Conservation (phyloP, 2,797 vertebrate species). For the Peromyscus aztecus region DNA sequence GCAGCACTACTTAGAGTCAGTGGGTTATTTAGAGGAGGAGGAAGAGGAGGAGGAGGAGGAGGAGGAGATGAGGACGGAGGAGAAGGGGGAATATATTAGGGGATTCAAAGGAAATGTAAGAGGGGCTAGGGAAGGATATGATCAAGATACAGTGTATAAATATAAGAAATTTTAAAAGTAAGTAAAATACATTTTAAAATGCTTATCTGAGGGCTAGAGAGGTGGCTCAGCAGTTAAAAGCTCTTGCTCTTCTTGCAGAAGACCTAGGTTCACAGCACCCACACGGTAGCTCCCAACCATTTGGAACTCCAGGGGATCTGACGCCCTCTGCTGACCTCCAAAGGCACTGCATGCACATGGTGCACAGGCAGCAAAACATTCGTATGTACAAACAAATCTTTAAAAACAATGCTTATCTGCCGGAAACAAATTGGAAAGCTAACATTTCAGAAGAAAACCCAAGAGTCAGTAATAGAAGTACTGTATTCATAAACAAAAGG, state of each 20-base stretch:
- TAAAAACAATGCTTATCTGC: background rate
- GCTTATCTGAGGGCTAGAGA: background rate
- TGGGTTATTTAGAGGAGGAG: background rate
- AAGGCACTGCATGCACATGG: background rate
- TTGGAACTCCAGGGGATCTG: background rate
- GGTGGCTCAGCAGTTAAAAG: background rate
- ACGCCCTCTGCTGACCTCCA: background rate
- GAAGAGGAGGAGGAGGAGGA: background rate
- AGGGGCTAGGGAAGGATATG: background rate
- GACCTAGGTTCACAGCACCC: background rate
- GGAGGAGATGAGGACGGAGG: background rate
- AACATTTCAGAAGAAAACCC: background rate
- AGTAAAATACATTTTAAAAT: background rate
- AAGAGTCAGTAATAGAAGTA: background rate
- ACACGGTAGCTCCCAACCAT: background rate
- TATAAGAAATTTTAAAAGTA: background rate
- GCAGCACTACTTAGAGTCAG: background rate
- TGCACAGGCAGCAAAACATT: background rate
- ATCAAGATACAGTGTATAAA: background rate
- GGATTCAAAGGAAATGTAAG: background rate
- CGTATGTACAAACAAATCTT: background rate
- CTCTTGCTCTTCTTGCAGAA: background rate
- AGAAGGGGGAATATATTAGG: too few species aligned
- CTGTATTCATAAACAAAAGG: conserved; percentile 8
- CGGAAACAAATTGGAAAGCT: background rate